Percentiles rank a stretch among this genome's conserved stretches.
phyloP scores from a whole-genome alignment of 2,888 invertebrate genomes.

The Acronicta leporina region DNA sequence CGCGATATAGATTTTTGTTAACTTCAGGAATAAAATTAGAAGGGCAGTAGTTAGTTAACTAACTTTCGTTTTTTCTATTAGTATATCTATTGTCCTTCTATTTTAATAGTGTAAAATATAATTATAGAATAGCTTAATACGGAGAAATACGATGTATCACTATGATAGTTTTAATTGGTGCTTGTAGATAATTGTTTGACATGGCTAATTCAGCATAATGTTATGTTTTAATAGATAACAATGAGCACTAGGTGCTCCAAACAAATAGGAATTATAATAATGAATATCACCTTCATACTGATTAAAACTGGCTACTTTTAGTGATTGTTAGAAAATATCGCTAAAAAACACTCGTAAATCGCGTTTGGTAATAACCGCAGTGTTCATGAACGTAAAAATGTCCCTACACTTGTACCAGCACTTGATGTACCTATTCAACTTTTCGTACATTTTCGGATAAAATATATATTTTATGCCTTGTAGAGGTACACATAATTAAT shows the following conservation, averaged over 20 bases:
- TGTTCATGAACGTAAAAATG: not conserved
- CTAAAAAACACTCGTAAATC: not conserved
- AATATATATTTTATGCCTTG: too few relatives aligned
- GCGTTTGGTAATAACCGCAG: not conserved
- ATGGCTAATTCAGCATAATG: constrained; percentile 7
- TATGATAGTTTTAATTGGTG: not conserved
- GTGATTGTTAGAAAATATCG: constrained; percentile 7
- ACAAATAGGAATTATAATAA: constrained; percentile 15
- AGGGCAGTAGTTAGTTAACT: not conserved
- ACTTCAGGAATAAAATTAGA: not conserved
- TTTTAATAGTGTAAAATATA: not conserved
- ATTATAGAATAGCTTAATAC: not conserved
- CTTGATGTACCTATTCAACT: not conserved
- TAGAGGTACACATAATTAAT: too few relatives aligned
- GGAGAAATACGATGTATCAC: not conserved
- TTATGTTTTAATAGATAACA: constrained; percentile 24
- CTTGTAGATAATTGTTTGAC: not conserved
- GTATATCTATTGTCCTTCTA: not conserved
- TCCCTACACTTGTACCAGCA: not conserved
- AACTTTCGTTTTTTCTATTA: not conserved
- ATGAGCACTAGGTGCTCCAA: constrained; percentile 6
- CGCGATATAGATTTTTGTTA: not conserved
- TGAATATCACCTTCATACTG: constrained; percentile 28
- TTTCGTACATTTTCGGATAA: not conserved
- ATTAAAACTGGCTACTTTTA: constrained; percentile 26